Percentiles rank a stretch among this genome's conserved stretches.
phyloP scores from a whole-genome alignment of 2,113 vertebrate species.

The Lathamus discolor region DNA sequence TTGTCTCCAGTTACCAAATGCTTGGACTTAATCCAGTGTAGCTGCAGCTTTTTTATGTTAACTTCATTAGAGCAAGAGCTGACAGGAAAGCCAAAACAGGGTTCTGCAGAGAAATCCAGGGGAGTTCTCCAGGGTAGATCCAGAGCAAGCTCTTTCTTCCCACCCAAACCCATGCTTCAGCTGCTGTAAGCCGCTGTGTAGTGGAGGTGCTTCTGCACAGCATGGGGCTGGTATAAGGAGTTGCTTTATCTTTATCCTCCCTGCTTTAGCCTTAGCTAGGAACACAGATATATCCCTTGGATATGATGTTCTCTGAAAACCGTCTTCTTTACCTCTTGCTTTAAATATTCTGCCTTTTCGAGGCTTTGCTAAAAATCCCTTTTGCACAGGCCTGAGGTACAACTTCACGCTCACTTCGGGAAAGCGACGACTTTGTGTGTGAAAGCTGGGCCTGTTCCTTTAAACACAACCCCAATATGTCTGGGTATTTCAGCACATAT shows the following conservation, averaged over 20 bases:
- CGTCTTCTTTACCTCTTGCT: not conserved
- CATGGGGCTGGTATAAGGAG: not conserved
- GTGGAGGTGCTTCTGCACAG: not conserved
- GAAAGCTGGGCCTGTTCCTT: slow-evolving; percentile 38
- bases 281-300: not conserved
- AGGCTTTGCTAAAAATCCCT: not conserved
- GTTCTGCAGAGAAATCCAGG: not conserved
- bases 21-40: not conserved
- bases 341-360: not conserved
- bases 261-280: not conserved
- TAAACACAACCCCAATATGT: slow-evolving; percentile 63
- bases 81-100: not conserved
- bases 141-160: not conserved
- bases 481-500: slow-evolving; percentile 70
- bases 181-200: accelerated
- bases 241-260: not conserved
- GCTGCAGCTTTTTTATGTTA: not conserved
- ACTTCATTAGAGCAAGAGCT: not conserved
- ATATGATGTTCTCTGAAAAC: not conserved
- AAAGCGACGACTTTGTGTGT: not conserved
- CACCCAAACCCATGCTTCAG: not conserved
- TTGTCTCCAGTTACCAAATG: not conserved
- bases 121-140: not conserved
- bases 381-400: not conserved
- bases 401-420: not conserved